phyloP scores from a whole-genome alignment of 64 coral and sea anemone genomes.

The Pachyseris speciosa region DNA sequence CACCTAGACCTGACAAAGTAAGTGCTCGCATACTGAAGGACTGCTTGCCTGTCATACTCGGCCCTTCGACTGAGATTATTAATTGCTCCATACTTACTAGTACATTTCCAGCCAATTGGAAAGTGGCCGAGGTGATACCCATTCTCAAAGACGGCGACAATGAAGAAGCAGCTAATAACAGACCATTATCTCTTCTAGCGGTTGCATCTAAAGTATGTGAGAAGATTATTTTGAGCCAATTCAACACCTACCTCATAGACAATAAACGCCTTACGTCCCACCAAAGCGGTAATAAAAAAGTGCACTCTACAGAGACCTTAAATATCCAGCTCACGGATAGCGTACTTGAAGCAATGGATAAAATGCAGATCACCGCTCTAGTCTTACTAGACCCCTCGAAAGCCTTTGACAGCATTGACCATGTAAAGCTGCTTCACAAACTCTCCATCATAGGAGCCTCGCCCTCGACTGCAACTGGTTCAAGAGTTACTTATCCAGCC shows the following conservation, averaged over 20 bases:
- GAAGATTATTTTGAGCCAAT: background rate
- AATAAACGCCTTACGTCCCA: background rate
- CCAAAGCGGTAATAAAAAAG: background rate
- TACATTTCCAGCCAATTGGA: constrained; percentile 28
- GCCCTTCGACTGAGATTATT: too few relatives aligned
- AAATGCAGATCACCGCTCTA: background rate
- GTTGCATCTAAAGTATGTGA: constrained; percentile 36
- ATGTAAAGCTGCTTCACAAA: constrained; percentile 14
- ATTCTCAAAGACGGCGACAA: constrained; percentile 28
- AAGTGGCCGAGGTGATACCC: constrained; percentile 5
- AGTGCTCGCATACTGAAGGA: background rate
- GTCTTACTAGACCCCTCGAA: background rate
- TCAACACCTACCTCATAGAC: background rate
- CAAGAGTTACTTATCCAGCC: constrained; percentile 29
- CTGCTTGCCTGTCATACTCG: constrained; percentile 1
- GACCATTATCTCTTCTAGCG: constrained; percentile 12
- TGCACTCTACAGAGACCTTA: background rate
- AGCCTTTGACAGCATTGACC: constrained; percentile 9
- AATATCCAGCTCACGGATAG: background rate
- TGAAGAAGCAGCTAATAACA: constrained; percentile 8
- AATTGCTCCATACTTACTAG: constrained; percentile 32
- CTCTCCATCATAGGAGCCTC: constrained; percentile 21
- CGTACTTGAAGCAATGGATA: background rate
- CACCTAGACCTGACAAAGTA: constrained; percentile 2
- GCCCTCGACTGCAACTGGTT: background rate